Evolutionary conservation across 2,113 vertebrate genomes (phyloP), one percentile per base, ranked within the genome.

Genomic region (Gorilla gorilla): DNA sequence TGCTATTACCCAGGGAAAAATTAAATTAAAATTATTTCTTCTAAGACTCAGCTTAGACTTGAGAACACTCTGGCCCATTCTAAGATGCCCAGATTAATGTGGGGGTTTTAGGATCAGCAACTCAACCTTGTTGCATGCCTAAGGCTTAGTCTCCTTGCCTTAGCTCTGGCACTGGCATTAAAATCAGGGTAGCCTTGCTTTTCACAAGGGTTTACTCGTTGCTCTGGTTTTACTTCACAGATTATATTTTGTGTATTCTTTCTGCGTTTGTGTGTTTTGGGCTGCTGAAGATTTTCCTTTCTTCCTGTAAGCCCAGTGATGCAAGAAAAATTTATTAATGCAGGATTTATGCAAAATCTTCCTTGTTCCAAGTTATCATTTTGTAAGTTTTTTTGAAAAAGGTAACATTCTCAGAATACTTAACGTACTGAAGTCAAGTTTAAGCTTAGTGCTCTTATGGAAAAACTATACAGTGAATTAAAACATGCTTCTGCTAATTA

Each of bases 391-490:
- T 59, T 92, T 61, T 78, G 52, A 66, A 40, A 68, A 81, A 50
- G 66, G 76, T 52, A 84, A 43, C 64, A 95, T 79, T 75, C 80
- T 96, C 66, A 38, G 40, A 92, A 93, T 87, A 61, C 25, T 75
- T 86, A 79, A 75, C 89, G 75, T 43, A 55, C 14, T 64, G 6
- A 90, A 85, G 48, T 61, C 82, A 94, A 94, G 6, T 89, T 91
- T 79, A 97, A 83, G n/a, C 13, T 96, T 81, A 75, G 43, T 86
- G 22, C 23, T 23, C 48, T 88, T 70, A 75, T 10, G 40, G 75
- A 70, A 92, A 85, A 89, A 79, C 70, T 43, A n/a, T 95, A 84
- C 66, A 83, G 20, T 87, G 22, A 87, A 91, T 32, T 90, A 96
- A 97, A 94, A 6, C 9, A 86, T 10, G 79, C 9, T 79, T 96